A percentile compares a stretch with the other conserved stretches of the same genome.
phyloP scores from a whole-genome alignment of 1,140 invertebrate genomes.

The Anastrepha ludens region DNA sequence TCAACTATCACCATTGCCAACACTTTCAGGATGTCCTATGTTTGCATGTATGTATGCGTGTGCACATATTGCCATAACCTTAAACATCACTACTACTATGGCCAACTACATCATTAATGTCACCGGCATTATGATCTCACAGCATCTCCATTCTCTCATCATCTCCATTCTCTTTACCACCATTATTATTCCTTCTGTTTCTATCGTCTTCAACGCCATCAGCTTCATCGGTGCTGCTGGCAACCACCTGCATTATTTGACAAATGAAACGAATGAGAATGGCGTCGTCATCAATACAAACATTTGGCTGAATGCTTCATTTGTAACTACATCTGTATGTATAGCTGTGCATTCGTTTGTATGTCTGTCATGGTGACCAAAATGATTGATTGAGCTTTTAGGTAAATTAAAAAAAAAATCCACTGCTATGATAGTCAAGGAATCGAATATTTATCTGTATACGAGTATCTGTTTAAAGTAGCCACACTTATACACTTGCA shows the following conservation, averaged over 20 bases:
- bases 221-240: neutral
- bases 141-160: neutral
- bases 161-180: neutral
- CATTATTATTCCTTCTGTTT: neutral
- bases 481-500: too few species aligned
- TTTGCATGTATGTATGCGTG: too few species aligned
- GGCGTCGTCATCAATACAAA: neutral
- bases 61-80: too few species aligned
- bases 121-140: neutral
- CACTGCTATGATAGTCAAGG: too few species aligned
- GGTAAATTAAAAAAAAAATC: slow-evolving; percentile 45
- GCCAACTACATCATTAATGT: slow-evolving; percentile 34
- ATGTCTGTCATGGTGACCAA: neutral
- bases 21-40: neutral
- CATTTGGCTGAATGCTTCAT: neutral
- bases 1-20: neutral
- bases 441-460: too few species aligned
- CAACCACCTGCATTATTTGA: neutral
- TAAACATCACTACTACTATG: neutral
- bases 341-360: neutral
- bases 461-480: too few species aligned
- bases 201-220: neutral
- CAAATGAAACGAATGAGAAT: neutral
- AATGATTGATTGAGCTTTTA: slow-evolving; percentile 51
- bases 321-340: neutral